These are phyloP conservation scores for Macheiramphus alcinus DNA, from an alignment of 2,113 vertebrate species.

Conservation along the genomic window DNA sequence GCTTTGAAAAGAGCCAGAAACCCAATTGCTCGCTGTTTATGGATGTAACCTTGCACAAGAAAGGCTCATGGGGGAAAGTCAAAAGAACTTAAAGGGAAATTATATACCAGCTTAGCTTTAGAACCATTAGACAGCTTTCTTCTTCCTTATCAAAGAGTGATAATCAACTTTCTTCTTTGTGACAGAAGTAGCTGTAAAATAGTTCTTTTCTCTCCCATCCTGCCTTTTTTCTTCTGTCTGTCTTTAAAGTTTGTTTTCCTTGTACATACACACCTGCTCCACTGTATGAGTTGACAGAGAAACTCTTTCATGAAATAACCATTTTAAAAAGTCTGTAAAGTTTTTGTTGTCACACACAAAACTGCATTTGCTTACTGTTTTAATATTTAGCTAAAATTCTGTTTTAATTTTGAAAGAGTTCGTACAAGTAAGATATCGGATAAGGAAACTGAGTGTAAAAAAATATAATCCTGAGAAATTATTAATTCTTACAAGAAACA, in stretches of 20 bases:
- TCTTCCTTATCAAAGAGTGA: slow-evolving; percentile 56
- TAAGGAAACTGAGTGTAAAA: background rate
- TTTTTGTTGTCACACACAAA: background rate
- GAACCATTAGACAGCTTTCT: slow-evolving; percentile 53
- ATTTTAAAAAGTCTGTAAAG: background rate
- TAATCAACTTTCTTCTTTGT: slow-evolving; percentile 52
- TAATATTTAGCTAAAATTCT: background rate
- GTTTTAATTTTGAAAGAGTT: background rate
- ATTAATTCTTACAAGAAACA: background rate
- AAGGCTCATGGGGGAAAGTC: background rate
- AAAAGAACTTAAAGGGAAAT: slow-evolving; percentile 23
- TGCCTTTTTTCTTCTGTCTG: slow-evolving; percentile 24
- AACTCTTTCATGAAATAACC: slow-evolving; percentile 21
- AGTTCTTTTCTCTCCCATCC: background rate
- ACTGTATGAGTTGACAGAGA: background rate
- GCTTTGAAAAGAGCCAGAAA: background rate
- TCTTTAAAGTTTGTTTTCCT: slow-evolving; percentile 44
- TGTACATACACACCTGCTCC: background rate
- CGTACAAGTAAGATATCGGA: background rate
- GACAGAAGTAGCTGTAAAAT: slow-evolving; percentile 52
- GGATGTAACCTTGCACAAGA: background rate
- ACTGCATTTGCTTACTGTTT: background rate
- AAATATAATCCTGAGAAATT: background rate
- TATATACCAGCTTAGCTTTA: background rate
- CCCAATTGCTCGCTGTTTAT: background rate